Evolutionary conservation across 2,113 vertebrate genomes (phyloP).

Genomic region (Monopterus albus): DNA sequence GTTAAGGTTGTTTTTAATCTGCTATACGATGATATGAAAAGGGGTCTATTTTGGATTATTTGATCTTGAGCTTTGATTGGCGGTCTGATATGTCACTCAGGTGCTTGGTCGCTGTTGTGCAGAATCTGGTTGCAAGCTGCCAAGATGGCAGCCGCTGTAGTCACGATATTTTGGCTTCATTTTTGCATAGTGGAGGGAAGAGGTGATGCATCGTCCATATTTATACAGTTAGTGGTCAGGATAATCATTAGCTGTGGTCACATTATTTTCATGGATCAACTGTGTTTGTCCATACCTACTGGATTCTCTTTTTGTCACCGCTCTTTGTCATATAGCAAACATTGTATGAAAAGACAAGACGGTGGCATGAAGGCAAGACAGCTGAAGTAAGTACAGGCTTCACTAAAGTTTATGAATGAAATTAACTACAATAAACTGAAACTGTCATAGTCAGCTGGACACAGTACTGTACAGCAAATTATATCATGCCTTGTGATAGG

Average conservation of each 20-base stretch:
- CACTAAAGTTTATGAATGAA: constrained; percentile 13
- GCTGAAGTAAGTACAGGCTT: background rate
- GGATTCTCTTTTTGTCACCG: background rate
- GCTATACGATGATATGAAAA: no score
- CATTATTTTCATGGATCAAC: background rate
- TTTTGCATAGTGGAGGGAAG: no score
- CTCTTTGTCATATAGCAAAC: constrained; percentile 11
- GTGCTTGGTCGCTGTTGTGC: no score
- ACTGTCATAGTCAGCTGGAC: constrained; percentile 19
- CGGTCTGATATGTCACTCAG: no score
- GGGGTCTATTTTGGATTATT: no score
- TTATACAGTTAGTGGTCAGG: no score
- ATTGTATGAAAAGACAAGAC: constrained; percentile 44
- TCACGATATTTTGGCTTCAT: no score
- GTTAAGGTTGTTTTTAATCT: no score
- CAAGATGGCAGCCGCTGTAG: no score
- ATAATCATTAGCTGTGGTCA: background rate
- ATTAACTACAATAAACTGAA: constrained; percentile 25
- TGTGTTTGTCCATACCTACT: background rate
- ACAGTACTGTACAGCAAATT: constrained; percentile 39
- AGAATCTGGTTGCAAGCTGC: no score
- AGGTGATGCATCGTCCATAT: no score
- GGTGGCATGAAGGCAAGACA: constrained; percentile 23
- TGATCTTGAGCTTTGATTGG: no score
- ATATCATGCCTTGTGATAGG: constrained; percentile 27